Evolutionary conservation across 1,140 invertebrate species (phyloP).

Genomic region (Trachelipus rathkii): DNA sequence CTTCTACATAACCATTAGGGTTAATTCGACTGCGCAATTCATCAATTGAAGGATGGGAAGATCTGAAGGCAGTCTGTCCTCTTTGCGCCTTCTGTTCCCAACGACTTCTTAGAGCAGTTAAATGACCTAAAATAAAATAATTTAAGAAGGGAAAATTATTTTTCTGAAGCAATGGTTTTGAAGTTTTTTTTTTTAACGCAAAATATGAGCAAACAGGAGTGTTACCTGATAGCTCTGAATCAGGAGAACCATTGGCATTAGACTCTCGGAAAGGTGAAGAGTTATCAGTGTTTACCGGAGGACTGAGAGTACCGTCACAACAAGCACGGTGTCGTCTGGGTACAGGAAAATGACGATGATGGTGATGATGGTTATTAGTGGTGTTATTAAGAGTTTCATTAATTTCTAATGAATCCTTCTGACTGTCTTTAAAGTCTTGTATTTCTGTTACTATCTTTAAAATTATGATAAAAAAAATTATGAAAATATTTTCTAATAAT

Average conservation of each 20-base stretch:
- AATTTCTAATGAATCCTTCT: not conserved
- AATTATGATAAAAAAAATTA: too few relatives aligned
- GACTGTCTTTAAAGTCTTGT: not conserved
- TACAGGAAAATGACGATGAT: not conserved
- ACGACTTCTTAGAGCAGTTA: slow-evolving; percentile 50
- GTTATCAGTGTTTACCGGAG: not conserved
- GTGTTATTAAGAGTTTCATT: not conserved
- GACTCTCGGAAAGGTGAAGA: not conserved
- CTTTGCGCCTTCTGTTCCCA: slow-evolving; percentile 50
- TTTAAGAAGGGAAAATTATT: not conserved
- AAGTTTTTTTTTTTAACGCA: not conserved
- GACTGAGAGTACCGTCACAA: not conserved
- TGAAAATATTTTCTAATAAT: too few relatives aligned
- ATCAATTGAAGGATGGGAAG: slow-evolving; percentile 40
- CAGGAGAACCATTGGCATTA: not conserved
- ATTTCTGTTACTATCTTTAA: not conserved
- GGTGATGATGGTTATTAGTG: not conserved
- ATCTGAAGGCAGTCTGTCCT: slow-evolving; percentile 41
- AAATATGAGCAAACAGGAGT: not conserved
- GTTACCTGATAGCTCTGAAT: not conserved
- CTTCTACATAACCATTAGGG: slow-evolving; percentile 41
- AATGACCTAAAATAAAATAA: slow-evolving; percentile 48
- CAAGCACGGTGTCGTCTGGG: not conserved
- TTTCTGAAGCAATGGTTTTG: not conserved
- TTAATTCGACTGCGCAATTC: slow-evolving; percentile 38